These are phyloP conservation scores for Sciurus niger DNA, from an alignment of 2,113 vertebrate genomes.

Conservation along the genomic window DNA sequence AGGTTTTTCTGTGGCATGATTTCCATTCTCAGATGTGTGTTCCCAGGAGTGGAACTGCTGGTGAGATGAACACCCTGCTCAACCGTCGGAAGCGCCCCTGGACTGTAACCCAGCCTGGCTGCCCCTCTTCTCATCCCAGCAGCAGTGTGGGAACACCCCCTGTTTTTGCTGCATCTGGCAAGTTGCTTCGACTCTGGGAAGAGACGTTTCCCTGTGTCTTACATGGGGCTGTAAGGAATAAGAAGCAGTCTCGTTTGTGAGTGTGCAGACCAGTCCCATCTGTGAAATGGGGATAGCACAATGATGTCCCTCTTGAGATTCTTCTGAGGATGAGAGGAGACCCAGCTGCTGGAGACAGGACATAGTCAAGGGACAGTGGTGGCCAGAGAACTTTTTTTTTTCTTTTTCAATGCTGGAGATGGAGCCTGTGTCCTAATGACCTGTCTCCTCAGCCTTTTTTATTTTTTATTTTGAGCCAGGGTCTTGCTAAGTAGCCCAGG, in stretches of 20 bases:
- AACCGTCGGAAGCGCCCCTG: not conserved
- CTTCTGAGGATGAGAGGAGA: too few species aligned
- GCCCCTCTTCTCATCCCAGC: not conserved
- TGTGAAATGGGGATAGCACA: not conserved
- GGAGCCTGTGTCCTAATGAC: too few species aligned
- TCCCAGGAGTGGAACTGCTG: not conserved
- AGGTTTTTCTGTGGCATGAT: not conserved
- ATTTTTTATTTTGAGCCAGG: not conserved
- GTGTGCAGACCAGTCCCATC: not conserved
- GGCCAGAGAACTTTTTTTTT: too few species aligned
- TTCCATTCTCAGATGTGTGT: not conserved
- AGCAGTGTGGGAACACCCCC: not conserved
- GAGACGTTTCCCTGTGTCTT: not conserved
- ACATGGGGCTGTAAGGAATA: not conserved
- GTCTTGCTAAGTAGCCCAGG: not conserved
- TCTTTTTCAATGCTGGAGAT: too few species aligned
- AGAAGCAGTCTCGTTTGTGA: too few species aligned
- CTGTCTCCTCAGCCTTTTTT: not conserved
- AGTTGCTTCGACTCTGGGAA: not conserved
- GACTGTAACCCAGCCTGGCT: not conserved
- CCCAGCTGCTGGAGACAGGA: too few species aligned
- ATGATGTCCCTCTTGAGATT: not conserved
- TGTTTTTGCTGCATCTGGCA: not conserved
- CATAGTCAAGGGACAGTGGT: too few species aligned
- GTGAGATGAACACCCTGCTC: not conserved